phyloP scores from a whole-genome alignment of 2,113 vertebrate species.

The Stigmatopora argus region DNA sequence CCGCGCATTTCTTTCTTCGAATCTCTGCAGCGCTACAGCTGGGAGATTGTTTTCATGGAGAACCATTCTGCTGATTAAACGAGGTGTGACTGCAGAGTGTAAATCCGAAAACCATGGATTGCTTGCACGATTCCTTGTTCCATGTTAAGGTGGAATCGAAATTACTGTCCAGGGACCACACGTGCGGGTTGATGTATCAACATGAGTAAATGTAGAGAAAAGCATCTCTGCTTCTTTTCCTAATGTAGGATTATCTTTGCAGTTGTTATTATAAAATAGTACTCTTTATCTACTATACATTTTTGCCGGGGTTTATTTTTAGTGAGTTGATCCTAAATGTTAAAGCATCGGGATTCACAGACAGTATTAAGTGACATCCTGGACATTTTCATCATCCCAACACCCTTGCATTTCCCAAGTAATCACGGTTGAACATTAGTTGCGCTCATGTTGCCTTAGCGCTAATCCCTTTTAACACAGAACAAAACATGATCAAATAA shows the following conservation, averaged over 20 bases:
- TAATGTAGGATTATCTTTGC: conserved; percentile 14
- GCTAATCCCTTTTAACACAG: conserved; percentile 45
- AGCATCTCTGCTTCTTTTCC: neutral
- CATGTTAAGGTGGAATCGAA: conserved; percentile 67
- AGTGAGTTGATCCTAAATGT: conserved; percentile 16
- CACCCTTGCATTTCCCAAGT: conserved; percentile 25
- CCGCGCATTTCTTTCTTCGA: conserved; percentile 58
- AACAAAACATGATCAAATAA: conserved; percentile 33
- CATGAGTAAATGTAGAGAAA: conserved; percentile 18
- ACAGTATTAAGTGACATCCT: conserved; percentile 6
- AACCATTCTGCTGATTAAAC: conserved; percentile 71
- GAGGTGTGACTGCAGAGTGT: conserved; percentile 62
- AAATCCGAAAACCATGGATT: conserved; percentile 66
- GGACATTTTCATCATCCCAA: conserved; percentile 6
- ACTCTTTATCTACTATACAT: too few relatives aligned
- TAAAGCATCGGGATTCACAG: conserved; percentile 24
- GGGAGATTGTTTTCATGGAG: conserved; percentile 69
- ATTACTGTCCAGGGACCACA: conserved; percentile 40
- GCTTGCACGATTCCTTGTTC: conserved; percentile 64
- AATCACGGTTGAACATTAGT: conserved; percentile 47
- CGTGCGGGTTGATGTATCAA: conserved; percentile 10
- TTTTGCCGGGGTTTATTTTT: conserved; percentile 20
- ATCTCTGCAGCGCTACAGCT: conserved; percentile 62
- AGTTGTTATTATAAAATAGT: neutral
- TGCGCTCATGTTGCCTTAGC: conserved; percentile 45